Evolutionary conservation across 2,888 invertebrate species (phyloP).

Genomic region (Arrhopalites spinosus): DNA sequence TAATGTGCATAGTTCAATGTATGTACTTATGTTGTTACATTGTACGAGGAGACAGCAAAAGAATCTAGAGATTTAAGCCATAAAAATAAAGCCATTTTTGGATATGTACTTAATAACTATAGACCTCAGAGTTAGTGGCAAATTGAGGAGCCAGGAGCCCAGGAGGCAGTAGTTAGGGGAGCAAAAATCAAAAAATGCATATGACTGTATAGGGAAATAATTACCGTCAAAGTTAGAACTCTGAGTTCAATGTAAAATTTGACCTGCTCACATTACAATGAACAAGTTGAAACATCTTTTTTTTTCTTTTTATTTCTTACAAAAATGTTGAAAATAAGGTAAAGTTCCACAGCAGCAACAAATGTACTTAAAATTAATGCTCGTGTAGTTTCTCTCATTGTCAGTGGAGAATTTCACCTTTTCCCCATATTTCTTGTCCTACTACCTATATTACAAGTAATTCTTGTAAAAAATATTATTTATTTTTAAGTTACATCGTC

Average conservation of each 20-base stretch:
- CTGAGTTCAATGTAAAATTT: no score
- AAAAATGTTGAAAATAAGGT: background rate
- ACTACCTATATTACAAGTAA: no score
- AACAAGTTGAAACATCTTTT: background rate
- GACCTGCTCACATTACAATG: background rate
- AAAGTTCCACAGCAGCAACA: no score
- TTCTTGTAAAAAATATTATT: no score
- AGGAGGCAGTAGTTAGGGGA: background rate
- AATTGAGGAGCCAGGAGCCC: background rate
- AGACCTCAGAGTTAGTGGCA: background rate
- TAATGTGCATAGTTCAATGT: background rate
- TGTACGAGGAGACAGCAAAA: background rate
- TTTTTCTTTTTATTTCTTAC: background rate
- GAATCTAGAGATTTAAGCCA: background rate
- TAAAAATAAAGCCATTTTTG: conserved; percentile 15
- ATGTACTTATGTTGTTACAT: background rate
- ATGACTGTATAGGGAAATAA: background rate
- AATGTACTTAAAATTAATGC: no score
- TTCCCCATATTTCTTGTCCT: no score
- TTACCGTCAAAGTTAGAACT: no score
- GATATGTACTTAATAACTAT: background rate
- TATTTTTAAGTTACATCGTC: no score
- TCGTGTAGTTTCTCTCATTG: no score
- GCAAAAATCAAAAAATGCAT: background rate
- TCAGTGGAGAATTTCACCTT: no score